These are phyloP conservation scores for Chromoteleia sp. DNA, from an alignment of 2,888 invertebrate genomes.

Conservation along the genomic window DNA sequence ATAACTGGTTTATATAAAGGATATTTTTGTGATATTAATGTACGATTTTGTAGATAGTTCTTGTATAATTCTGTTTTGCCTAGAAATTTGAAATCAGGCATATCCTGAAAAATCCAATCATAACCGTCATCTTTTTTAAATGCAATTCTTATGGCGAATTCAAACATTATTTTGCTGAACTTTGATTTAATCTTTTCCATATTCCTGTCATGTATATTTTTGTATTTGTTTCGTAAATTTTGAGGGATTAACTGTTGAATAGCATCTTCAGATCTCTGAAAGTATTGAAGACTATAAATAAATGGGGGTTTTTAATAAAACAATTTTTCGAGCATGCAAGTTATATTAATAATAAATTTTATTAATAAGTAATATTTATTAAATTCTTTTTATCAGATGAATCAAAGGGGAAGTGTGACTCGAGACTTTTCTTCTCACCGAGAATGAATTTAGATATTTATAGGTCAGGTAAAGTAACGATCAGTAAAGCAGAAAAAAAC, in stretches of 20 bases:
- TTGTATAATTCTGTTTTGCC: slow-evolving; percentile 88
- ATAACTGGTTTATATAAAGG: slow-evolving; percentile 88
- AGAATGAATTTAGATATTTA: too few species aligned
- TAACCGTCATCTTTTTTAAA: slow-evolving; percentile 87
- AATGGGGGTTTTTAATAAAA: too few species aligned
- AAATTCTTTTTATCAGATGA: too few species aligned
- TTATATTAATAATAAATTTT: too few species aligned
- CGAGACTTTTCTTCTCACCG: too few species aligned
- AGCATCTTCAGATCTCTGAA: slow-evolving; percentile 85
- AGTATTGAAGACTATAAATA: slow-evolving; percentile 4
- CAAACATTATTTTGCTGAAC: slow-evolving; percentile 82
- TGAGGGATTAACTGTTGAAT: slow-evolving; percentile 85
- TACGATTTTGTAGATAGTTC: slow-evolving; percentile 86
- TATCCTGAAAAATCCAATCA: slow-evolving; percentile 83
- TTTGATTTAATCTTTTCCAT: slow-evolving; percentile 85
- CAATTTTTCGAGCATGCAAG: too few species aligned
- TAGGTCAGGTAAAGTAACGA: too few species aligned
- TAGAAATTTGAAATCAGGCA: slow-evolving; percentile 86
- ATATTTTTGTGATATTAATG: slow-evolving; percentile 86
- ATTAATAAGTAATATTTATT: not conserved
- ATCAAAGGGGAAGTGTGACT: too few species aligned
- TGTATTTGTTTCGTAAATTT: slow-evolving; percentile 86
- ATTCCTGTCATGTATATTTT: slow-evolving; percentile 85
- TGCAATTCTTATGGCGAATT: slow-evolving; percentile 88
- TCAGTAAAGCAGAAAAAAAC: too few species aligned